Evolutionary conservation across 1,140 invertebrate species (phyloP).

Genomic region (Trachymyrmex cornetzi): DNA sequence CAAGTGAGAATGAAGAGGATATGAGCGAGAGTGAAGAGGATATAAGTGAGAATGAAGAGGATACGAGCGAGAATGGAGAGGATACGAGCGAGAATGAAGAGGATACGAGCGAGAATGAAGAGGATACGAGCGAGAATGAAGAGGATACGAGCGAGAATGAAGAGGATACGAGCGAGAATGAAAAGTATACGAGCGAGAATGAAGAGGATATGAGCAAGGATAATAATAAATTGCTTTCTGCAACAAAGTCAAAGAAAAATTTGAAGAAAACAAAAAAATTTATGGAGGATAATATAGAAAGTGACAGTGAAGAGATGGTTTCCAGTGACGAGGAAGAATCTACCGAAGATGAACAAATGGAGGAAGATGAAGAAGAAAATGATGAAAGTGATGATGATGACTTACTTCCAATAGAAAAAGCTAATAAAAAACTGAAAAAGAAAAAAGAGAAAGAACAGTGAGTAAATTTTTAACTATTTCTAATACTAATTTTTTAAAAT

Average conservation of each 20-base stretch:
- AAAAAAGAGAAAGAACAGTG: conserved; percentile 88
- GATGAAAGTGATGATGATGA: conserved; percentile 88
- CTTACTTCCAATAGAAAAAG: conserved; percentile 95
- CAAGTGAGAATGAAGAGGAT: too few species aligned
- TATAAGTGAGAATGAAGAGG: conserved; percentile 19
- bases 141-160: not conserved
- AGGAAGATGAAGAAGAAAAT: conserved; percentile 71
- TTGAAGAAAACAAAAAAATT: conserved; percentile 91
- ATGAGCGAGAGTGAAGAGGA: not conserved
- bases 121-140: conserved; percentile 41
- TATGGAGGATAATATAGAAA: conserved; percentile 77
- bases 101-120: conserved; percentile 84
- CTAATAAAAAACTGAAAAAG: conserved; percentile 93
- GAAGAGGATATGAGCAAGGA: conserved; percentile 83
- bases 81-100: conserved; percentile 82
- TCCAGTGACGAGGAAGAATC: conserved; percentile 80
- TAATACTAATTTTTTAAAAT: conserved; percentile 46
- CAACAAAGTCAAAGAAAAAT: conserved; percentile 94
- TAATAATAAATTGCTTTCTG: conserved; percentile 90
- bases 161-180: conserved; percentile 80
- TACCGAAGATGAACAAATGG: conserved; percentile 80
- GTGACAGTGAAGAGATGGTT: conserved; percentile 80
- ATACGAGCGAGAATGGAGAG: conserved; percentile 82
- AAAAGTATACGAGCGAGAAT: conserved; percentile 81
- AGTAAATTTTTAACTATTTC: conserved; percentile 78